phyloP scores from a whole-genome alignment of 2,888 invertebrate genomes.

The Siphonodentalium dalli region DNA sequence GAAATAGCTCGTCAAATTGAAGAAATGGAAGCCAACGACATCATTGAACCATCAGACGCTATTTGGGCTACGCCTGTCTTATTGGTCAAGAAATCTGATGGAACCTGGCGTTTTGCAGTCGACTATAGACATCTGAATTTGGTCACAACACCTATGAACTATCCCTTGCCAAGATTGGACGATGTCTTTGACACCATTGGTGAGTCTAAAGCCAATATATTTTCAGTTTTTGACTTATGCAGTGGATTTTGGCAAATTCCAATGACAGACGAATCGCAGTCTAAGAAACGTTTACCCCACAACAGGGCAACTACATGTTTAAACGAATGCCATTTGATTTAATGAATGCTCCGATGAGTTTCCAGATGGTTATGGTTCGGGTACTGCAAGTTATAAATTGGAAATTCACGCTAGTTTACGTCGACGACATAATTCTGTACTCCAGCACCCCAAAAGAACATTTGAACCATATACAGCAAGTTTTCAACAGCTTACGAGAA shows the following conservation, averaged over 20 bases:
- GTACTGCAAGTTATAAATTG: conserved; percentile 9
- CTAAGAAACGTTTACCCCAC: too few species aligned
- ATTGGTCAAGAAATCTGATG: conserved; percentile 11
- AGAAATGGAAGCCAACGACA: too few species aligned
- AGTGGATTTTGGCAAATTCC: conserved; percentile 22
- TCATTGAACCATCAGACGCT: too few species aligned
- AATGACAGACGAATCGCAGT: too few species aligned
- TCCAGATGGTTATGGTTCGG: conserved; percentile 3
- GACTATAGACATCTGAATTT: conserved; percentile 17
- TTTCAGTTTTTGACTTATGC: conserved; percentile 13
- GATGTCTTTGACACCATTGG: conserved; percentile 17
- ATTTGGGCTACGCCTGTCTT: conserved; percentile 13
- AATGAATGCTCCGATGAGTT: conserved; percentile 2
- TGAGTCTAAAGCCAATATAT: conserved; percentile 12
- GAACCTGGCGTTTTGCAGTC: conserved; percentile 11
- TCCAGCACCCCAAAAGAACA: conserved; percentile 15
- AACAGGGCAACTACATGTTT: not conserved
- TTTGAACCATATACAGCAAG: conserved; percentile 15
- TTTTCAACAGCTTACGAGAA: conserved; percentile 20
- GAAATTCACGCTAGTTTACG: conserved; percentile 15
- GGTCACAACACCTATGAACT: conserved; percentile 6
- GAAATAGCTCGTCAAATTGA: too few species aligned
- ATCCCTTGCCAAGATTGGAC: conserved; percentile 13
- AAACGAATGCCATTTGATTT: conserved; percentile 11
- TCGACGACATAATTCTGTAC: conserved; percentile 26